Percentiles rank a stretch among this genome's conserved stretches.
Conservation (phyloP, 92 coral and sea anemone genomes). For the Porites evermanni region DNA sequence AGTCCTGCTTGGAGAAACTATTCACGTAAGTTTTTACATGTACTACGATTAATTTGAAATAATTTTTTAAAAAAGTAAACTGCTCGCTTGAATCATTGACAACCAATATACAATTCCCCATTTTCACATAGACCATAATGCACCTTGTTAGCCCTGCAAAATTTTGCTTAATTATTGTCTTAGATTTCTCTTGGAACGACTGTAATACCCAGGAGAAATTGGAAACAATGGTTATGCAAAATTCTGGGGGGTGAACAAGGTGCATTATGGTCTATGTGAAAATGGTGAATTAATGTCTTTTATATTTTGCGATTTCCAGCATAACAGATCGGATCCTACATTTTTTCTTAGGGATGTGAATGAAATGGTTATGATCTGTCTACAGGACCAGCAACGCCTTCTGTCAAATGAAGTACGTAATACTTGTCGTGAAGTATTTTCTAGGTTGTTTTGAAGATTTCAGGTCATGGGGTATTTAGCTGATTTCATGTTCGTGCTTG, state of each 20-base stretch:
- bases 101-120: neutral
- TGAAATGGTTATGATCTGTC: slow-evolving; percentile 25
- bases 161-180: no score
- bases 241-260: no score
- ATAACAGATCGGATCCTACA: neutral
- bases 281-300: no score
- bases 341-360: neutral
- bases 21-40: slow-evolving; percentile 25
- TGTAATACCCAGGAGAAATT: no score
- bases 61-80: neutral
- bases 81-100: neutral
- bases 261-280: no score
- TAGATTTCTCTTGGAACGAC: no score
- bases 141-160: no score
- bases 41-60: neutral
- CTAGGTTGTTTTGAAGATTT: no score
- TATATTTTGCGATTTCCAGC: neutral
- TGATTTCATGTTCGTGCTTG: no score
- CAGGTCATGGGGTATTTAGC: no score
- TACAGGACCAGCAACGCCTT: slow-evolving; percentile 33
- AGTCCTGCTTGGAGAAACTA: slow-evolving; percentile 40
- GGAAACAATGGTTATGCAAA: no score
- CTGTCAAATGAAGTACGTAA: slow-evolving; percentile 22
- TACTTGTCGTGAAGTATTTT: no score
- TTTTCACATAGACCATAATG: neutral